Conservation (phyloP, 2,888 invertebrate genomes). For the Drosophila mulleri region DNA sequence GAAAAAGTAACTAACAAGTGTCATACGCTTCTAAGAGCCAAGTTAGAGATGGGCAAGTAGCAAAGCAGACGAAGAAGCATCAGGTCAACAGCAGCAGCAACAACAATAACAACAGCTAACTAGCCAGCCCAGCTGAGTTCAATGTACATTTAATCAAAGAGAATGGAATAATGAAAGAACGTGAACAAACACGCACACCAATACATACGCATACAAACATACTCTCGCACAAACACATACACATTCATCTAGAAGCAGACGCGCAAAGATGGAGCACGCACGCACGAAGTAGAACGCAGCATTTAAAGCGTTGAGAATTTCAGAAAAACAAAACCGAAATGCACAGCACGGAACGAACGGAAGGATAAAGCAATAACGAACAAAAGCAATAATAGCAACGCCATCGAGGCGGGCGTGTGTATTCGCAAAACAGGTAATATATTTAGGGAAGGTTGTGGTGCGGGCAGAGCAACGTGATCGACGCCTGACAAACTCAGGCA, state of each 20-base stretch:
- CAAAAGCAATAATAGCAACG: conserved; percentile 57
- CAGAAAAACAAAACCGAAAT: conserved; percentile 59
- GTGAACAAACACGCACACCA: conserved; percentile 49
- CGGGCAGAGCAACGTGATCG: conserved; percentile 50
- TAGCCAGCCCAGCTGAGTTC: conserved; percentile 58
- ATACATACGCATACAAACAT: conserved; percentile 9
- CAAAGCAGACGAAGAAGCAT: conserved; percentile 32
- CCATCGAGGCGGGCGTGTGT: conserved; percentile 48
- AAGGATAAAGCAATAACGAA: conserved; percentile 47
- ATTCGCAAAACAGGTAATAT: conserved; percentile 72
- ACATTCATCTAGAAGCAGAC: conserved; percentile 11
- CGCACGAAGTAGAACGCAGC: conserved; percentile 54
- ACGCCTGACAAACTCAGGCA: conserved; percentile 29
- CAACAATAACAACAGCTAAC: conserved; percentile 31
- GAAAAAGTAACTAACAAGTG: conserved; percentile 26
- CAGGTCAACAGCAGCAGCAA: conserved; percentile 11
- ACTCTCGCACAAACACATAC: conserved; percentile 4
- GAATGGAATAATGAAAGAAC: conserved; percentile 64
- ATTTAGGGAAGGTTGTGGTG: conserved; percentile 9
- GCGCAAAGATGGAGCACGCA: conserved; percentile 57
- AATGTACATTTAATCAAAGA: conserved; percentile 79
- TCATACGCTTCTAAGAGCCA: conserved; percentile 19
- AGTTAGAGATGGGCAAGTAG: conserved; percentile 20
- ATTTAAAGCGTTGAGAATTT: conserved; percentile 32
- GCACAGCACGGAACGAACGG: conserved; percentile 55